Conservation (phyloP, 2,888 invertebrate species). For the Mimumesa dahlbomi region DNA sequence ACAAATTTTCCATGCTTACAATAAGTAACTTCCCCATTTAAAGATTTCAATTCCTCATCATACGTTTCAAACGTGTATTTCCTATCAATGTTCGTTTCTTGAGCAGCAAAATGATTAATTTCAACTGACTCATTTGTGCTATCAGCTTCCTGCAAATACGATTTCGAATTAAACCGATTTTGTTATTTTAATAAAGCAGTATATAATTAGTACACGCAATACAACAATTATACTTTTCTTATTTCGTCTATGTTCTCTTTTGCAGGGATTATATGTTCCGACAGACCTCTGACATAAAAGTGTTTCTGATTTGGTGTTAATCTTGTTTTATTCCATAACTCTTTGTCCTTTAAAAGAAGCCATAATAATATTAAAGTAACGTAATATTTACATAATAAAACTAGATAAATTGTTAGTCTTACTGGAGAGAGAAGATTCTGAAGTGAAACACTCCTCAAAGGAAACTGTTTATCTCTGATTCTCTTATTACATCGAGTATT, state of each 20-base stretch:
- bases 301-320: constrained; percentile 54
- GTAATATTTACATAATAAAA: not conserved
- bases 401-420: constrained; percentile 37
- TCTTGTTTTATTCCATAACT: constrained; percentile 72
- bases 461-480: constrained; percentile 26
- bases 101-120: not conserved
- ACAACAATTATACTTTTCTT: not conserved
- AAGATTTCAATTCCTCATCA: not conserved
- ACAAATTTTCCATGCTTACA: constrained; percentile 41
- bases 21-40: constrained; percentile 15
- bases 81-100: constrained; percentile 6
- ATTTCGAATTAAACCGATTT: constrained; percentile 4
- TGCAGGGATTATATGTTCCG: constrained; percentile 44
- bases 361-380: constrained; percentile 1
- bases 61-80: constrained; percentile 2
- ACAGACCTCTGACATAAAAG: constrained; percentile 71
- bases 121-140: constrained; percentile 12
- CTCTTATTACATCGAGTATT: constrained; percentile 3
- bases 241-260: constrained; percentile 19
- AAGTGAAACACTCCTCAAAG: constrained; percentile 66
- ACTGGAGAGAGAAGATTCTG: constrained; percentile 65
- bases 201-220: not conserved
- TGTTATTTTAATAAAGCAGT: not conserved
- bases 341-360: constrained; percentile 29
- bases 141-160: constrained; percentile 27